These are phyloP conservation scores for Etheostoma nigrum DNA, from an alignment of 2,797 vertebrate genomes.

Conservation along the genomic window DNA sequence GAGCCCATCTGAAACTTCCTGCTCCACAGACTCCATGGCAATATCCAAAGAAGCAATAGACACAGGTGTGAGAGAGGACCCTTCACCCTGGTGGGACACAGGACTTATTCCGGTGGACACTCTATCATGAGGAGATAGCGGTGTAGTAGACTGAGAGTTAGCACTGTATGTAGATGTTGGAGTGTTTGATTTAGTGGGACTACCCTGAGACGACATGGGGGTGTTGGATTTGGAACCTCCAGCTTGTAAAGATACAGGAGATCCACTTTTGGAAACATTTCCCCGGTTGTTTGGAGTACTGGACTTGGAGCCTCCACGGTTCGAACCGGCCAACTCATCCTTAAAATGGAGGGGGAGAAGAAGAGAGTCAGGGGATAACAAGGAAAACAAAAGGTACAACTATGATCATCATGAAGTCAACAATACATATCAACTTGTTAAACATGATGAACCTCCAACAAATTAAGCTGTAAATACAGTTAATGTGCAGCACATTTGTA, in stretches of 20 bases:
- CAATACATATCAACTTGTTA: not conserved
- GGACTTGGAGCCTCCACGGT: slow-evolving; percentile 83
- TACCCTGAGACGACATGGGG: slow-evolving; percentile 42
- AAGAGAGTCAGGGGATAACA: not conserved
- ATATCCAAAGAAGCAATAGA: slow-evolving; percentile 82
- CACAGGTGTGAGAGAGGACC: slow-evolving; percentile 47
- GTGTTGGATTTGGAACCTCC: slow-evolving; percentile 53
- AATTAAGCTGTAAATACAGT: not conserved
- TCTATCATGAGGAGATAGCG: slow-evolving; percentile 30
- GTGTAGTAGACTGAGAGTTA: slow-evolving; percentile 36
- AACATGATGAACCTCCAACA: not conserved
- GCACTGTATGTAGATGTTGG: slow-evolving; percentile 13
- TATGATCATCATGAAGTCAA: not conserved
- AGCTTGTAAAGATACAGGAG: slow-evolving; percentile 33
- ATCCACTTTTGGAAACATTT: slow-evolving; percentile 47
- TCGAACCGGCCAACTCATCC: slow-evolving; percentile 92
- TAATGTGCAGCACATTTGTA: not conserved
- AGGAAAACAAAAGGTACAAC: not conserved
- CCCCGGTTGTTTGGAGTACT: slow-evolving; percentile 50
- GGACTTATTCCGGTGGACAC: slow-evolving; percentile 67
- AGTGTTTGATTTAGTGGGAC: slow-evolving; percentile 47
- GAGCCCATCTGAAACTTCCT: slow-evolving; percentile 80
- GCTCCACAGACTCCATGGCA: slow-evolving; percentile 75
- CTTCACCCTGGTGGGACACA: not conserved
- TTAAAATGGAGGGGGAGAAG: slow-evolving; percentile 61